phyloP scores from a whole-genome alignment of 2,888 invertebrate genomes.

The Pristionchus arcanus region DNA sequence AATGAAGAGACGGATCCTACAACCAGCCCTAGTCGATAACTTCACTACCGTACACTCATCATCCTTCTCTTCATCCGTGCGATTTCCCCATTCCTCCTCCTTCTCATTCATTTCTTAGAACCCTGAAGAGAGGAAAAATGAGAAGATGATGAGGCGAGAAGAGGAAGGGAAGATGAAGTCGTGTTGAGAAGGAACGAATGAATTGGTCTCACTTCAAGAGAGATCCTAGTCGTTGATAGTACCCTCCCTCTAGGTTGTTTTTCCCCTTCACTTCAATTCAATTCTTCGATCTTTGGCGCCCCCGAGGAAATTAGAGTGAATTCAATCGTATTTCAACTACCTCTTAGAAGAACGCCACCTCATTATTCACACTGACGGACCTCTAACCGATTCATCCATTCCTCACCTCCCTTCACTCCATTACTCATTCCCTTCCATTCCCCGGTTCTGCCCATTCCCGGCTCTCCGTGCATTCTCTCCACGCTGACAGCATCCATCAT shows the following conservation, averaged over 20 bases:
- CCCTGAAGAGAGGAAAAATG: neutral
- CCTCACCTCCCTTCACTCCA: neutral
- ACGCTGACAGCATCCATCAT: conserved; percentile 17
- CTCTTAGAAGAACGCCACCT: neutral
- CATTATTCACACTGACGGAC: neutral
- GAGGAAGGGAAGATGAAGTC: neutral
- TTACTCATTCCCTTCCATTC: neutral
- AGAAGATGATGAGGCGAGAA: neutral
- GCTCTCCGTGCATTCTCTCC: neutral
- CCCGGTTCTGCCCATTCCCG: conserved; percentile 14
- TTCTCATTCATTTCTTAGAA: conserved; percentile 38
- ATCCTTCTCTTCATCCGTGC: neutral
- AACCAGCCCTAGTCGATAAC: too few species aligned
- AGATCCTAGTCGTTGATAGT: neutral
- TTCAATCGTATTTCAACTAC: neutral
- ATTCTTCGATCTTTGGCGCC: neutral
- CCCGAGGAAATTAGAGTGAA: neutral
- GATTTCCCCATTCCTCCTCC: neutral
- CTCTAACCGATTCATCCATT: neutral
- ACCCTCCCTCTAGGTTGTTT: neutral
- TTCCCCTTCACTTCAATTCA: neutral
- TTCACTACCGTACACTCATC: neutral
- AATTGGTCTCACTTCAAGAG: neutral
- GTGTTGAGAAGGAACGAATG: neutral
- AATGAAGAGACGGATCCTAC: too few species aligned